Base-by-base conservation (phyloP, 2,113 vertebrate genomes). In the Nibea coibor region DNA sequence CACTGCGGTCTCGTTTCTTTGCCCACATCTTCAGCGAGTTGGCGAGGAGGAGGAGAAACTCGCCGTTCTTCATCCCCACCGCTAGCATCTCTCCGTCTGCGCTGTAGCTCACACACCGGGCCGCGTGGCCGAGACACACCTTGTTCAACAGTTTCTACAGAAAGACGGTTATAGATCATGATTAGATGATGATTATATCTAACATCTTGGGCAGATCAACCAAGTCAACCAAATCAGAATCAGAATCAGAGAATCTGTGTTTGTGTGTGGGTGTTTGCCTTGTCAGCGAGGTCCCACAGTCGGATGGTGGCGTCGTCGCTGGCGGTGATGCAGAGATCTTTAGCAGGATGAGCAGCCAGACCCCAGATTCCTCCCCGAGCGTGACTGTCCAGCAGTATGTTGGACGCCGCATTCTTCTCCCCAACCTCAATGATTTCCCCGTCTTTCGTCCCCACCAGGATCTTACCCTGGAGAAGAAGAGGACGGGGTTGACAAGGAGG, bases 351-450 rank as follows among this genome's bases (percentile, higher is more conserved):
- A 43, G 97, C 93, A 12, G 96, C 94, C 86, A 99, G 95, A n/a
- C 98, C 98, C 98, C 98, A 99, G 93, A 99, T 97, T n/a, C 96
- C 96, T 1, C 98, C 98, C 78, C 97, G 96, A 79, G 96, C 97
- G 84, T 99, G 98, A 12, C 97, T 96, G 72, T 98, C 97, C 82
- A 98, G 97, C 88, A 99, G 89, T 72, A 97, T 95, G 92, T 99
- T 99, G 50, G 97, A 99, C 65, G 97, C 97, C 2, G 97, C 97
- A 0, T 97, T 99, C 95, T 99, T 99, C 91, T 99, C 98, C 76
- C 98, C 98, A 58, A 99, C 96, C 94, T 99, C 98, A 62, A 99
- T 96, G 87, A 99, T 97, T 95, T 99, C 97, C 3, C 97, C 97
- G 17, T 98, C 97, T 93, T 98, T 99, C 2, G 97, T 98, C 80